Percentiles rank a stretch among this genome's conserved stretches.
Evolutionary conservation across 1,140 invertebrate genomes (phyloP).

Genomic region (Asbolus verrucosus): DNA sequence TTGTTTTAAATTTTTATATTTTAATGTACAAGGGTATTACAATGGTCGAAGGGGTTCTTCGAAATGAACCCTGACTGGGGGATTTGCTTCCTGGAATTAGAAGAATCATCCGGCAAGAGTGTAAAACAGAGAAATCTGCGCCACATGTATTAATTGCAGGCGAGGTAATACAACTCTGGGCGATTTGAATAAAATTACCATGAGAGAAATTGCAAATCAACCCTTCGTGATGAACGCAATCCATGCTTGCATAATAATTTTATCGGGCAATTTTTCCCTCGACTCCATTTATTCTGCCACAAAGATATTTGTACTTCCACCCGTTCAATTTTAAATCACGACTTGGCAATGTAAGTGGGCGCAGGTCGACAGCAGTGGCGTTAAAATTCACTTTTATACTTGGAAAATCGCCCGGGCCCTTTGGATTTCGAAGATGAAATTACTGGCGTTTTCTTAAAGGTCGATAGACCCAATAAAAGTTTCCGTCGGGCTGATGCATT

Average conservation of each 20-base stretch:
- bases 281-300: no score
- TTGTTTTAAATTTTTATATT: no score
- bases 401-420: background rate
- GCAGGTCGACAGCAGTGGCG: background rate
- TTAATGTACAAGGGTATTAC: no score
- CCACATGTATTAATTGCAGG: constrained; percentile 15
- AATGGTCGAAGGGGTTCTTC: no score
- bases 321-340: no score
- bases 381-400: constrained; percentile 17
- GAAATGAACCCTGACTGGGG: no score
- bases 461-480: constrained; percentile 17
- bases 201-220: constrained; percentile 32
- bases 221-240: constrained; percentile 33
- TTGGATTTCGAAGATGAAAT: constrained; percentile 10
- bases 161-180: constrained; percentile 19
- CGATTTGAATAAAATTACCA: constrained; percentile 38
- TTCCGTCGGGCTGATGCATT: background rate
- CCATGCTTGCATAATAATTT: constrained; percentile 14
- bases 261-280: constrained; percentile 8
- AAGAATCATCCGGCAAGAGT: no score
- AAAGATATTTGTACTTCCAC: no score
- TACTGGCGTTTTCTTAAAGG: constrained; percentile 11
- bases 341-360: no score
- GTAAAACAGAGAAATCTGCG: no score
- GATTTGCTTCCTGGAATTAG: no score